phyloP scores from a whole-genome alignment of 2,113 vertebrate species.

The Campylorhamphus procurvoides region DNA sequence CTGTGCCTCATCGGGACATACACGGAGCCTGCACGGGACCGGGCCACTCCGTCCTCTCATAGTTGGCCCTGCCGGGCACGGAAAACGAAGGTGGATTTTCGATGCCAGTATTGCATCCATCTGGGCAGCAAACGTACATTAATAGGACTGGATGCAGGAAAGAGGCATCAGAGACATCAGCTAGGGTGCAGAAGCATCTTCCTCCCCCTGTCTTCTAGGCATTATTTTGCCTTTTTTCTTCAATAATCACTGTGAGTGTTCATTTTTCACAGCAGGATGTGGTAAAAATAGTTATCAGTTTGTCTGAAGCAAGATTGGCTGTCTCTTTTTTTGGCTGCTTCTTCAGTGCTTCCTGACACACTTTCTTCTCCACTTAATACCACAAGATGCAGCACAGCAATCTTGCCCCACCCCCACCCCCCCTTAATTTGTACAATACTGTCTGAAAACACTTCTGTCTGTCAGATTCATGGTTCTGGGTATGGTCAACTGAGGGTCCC shows the following conservation, averaged over 20 bases:
- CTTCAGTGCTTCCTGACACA: neutral
- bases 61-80: neutral
- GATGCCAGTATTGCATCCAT: neutral
- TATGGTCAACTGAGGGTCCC: neutral
- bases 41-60: neutral
- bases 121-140: neutral
- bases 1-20: neutral
- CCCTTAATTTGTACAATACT: neutral
- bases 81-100: neutral
- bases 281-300: neutral
- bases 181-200: neutral
- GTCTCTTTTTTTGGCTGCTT: neutral
- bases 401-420: neutral
- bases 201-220: neutral
- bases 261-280: neutral
- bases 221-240: neutral
- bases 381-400: neutral
- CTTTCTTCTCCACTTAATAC: neutral
- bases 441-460: neutral
- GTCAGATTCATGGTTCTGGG: neutral
- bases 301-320: neutral
- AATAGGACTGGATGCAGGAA: neutral
- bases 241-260: neutral
- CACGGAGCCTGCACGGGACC: fast-evolving
- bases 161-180: neutral